These are phyloP conservation scores for Spilarctia lutea DNA, from an alignment of 2,888 invertebrate species.

Conservation along the genomic window DNA sequence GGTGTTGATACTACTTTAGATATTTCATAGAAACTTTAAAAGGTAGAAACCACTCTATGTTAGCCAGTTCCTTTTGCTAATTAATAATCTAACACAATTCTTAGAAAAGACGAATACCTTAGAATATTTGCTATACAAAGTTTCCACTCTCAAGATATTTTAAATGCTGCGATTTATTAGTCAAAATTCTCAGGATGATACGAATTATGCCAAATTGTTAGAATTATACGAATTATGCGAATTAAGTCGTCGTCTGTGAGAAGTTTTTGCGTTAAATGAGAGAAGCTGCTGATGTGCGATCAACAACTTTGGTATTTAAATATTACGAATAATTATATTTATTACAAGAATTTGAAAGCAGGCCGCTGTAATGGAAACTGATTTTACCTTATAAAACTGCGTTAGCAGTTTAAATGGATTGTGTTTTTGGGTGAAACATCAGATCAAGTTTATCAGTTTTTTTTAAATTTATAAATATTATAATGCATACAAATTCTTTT, in stretches of 20 bases:
- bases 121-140: conserved; percentile 45
- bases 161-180: conserved; percentile 48
- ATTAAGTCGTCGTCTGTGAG: conserved; percentile 42
- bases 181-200: conserved; percentile 40
- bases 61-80: background rate
- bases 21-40: background rate
- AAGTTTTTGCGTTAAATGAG: conserved; percentile 36
- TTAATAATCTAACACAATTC: conserved; percentile 15
- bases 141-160: conserved; percentile 43
- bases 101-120: conserved; percentile 22
- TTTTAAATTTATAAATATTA: no score
- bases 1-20: no score
- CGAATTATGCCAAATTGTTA: conserved; percentile 29
- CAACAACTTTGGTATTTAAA: conserved; percentile 21
- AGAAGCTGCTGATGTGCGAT: conserved; percentile 22
- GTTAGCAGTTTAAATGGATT: background rate
- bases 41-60: background rate
- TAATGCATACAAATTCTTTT: no score
- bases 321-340: background rate
- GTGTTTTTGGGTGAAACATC: background rate
- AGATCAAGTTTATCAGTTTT: background rate
- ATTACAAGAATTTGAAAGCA: background rate
- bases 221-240: conserved; percentile 39
- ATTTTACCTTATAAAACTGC: background rate
- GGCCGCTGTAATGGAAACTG: no score